Conservation (phyloP, 2,113 vertebrate species). For the Melanotaenia duboulayi region DNA sequence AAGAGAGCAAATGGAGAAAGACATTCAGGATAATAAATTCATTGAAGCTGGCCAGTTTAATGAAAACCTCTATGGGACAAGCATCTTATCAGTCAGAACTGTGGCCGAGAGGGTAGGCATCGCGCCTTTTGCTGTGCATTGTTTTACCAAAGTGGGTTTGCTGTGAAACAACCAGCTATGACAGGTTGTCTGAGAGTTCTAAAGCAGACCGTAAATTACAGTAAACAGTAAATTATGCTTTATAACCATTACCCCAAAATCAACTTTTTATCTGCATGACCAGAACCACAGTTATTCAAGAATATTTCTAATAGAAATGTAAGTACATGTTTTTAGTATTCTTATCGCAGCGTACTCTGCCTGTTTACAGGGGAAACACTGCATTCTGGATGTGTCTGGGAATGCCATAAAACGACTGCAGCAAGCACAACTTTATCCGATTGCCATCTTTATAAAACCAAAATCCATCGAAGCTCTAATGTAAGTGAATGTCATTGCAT, state of each 20-base stretch:
- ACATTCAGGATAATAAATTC: conserved; percentile 99
- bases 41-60: conserved; percentile 99
- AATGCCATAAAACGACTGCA: conserved; percentile 99
- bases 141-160: conserved; percentile 3
- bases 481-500: conserved; percentile 83
- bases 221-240: background rate
- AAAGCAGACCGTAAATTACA: background rate
- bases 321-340: background rate
- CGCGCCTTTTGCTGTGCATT: too few species aligned
- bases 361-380: conserved; percentile 92
- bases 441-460: conserved; percentile 99
- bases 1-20: conserved; percentile 98
- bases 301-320: background rate
- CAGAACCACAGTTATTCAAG: background rate
- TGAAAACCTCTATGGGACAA: conserved; percentile 98
- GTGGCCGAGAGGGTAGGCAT: conserved; percentile 93
- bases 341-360: background rate
- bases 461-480: conserved; percentile 98
- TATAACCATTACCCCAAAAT: background rate
- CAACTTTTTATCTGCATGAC: conserved; percentile 1
- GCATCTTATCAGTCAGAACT: conserved; percentile 95
- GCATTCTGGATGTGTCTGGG: conserved; percentile 98
- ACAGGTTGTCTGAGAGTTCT: background rate
- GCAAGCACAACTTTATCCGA: conserved; percentile 98
- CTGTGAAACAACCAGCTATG: background rate